These are phyloP conservation scores for Imbricaverruca yamaguchii DNA, from an alignment of 2,888 invertebrate species.

Conservation along the genomic window DNA sequence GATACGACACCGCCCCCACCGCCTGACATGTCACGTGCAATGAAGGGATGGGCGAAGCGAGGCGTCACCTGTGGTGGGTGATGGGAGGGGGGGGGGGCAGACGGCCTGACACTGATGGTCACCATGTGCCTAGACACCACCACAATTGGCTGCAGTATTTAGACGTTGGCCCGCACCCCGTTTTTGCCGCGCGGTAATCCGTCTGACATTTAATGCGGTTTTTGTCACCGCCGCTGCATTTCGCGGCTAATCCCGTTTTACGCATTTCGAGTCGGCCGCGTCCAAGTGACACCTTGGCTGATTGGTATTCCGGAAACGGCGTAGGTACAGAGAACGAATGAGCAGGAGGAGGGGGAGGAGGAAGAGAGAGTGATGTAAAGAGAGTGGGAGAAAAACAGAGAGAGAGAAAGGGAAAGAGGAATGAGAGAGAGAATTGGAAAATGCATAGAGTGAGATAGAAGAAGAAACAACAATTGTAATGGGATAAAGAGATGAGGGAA, in stretches of 20 bases:
- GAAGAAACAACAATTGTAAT: neutral
- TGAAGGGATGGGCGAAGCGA: too few relatives aligned
- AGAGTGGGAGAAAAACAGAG: neutral
- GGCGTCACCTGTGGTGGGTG: too few relatives aligned
- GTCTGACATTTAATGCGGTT: neutral
- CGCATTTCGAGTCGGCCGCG: neutral
- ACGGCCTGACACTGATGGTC: too few relatives aligned
- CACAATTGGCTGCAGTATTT: neutral
- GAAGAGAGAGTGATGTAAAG: neutral
- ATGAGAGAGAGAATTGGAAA: conserved; percentile 18
- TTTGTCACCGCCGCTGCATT: neutral
- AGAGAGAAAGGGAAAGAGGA: neutral
- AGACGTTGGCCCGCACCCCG: neutral
- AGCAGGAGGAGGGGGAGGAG: neutral
- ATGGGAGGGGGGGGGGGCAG: too few relatives aligned
- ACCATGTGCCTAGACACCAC: too few relatives aligned
- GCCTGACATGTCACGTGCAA: too few relatives aligned
- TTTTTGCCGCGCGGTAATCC: neutral
- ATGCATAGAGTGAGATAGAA: neutral
- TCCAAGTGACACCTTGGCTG: neutral
- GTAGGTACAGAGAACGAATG: neutral
- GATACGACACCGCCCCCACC: neutral
- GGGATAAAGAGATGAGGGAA: neutral
- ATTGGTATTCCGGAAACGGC: neutral
- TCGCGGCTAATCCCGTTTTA: conserved; percentile 6